These are phyloP conservation scores for Lepidochrysops patricia DNA, from an alignment of 2,888 invertebrate genomes.

Conservation along the genomic window DNA sequence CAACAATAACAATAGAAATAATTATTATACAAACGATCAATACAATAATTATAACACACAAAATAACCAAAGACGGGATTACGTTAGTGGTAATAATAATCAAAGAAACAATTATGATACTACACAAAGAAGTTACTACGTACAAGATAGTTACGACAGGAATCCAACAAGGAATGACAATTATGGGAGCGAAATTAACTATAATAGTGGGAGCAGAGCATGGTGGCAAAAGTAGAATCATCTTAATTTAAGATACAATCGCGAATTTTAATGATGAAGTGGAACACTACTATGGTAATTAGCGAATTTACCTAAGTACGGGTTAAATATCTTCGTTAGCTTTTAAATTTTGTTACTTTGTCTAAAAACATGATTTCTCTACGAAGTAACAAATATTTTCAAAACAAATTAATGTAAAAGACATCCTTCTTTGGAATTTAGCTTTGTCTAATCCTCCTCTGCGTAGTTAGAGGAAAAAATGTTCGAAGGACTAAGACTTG, in stretches of 20 bases:
- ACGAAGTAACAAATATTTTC: too few species aligned
- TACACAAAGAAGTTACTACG: slow-evolving; percentile 14
- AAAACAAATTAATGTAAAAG: not conserved
- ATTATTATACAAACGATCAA: slow-evolving; percentile 9
- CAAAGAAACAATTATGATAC: slow-evolving; percentile 15
- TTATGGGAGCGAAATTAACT: slow-evolving; percentile 15
- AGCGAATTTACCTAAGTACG: too few species aligned
- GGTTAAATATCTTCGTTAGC: too few species aligned
- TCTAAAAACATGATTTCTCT: not conserved
- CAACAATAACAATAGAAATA: slow-evolving; percentile 4
- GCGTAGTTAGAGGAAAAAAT: not conserved
- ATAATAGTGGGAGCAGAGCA: slow-evolving; percentile 13
- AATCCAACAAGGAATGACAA: slow-evolving; percentile 11
- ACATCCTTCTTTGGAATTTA: not conserved
- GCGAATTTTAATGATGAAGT: too few species aligned
- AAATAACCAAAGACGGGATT: slow-evolving; percentile 14
- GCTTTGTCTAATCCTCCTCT: not conserved
- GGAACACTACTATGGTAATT: too few species aligned
- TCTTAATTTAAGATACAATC: too few species aligned
- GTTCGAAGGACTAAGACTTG: too few species aligned
- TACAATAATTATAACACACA: slow-evolving; percentile 1
- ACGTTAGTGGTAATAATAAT: slow-evolving; percentile 4
- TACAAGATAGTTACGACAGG: not conserved
- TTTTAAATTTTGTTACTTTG: too few species aligned
- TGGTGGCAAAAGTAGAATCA: slow-evolving; percentile 18